Conservation (phyloP, 1,140 invertebrate species). For the Hylyphantes graminicola region DNA sequence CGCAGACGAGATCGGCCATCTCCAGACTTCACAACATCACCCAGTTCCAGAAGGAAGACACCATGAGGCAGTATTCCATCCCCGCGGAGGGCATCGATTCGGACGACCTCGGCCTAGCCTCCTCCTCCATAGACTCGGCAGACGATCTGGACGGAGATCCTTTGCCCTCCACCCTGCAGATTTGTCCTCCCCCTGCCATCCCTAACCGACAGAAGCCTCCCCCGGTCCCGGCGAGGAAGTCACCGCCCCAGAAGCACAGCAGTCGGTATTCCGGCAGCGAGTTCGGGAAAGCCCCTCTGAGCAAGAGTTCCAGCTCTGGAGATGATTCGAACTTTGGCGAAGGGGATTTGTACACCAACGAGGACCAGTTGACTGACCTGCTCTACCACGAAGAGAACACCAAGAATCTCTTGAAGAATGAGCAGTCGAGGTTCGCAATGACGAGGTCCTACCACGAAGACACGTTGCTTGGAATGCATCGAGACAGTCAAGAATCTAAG, state of each 20-base stretch:
- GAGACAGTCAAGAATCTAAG: constrained; percentile 41
- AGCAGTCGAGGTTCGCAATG: constrained; percentile 34
- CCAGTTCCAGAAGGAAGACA: background rate
- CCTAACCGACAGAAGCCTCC: constrained; percentile 54
- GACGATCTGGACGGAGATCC: constrained; percentile 56
- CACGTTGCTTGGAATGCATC: constrained; percentile 15
- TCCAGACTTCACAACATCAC: constrained; percentile 13
- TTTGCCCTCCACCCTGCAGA: constrained; percentile 29
- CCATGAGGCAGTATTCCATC: constrained; percentile 46
- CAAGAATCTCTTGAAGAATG: constrained; percentile 37
- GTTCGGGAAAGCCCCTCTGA: constrained; percentile 17
- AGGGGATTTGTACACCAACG: constrained; percentile 26
- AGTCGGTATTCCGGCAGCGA: constrained; percentile 9
- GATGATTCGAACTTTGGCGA: constrained; percentile 53
- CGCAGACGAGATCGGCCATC: constrained; percentile 24
- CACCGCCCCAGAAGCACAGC: constrained; percentile 27
- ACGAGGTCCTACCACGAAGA: constrained; percentile 46
- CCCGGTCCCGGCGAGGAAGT: constrained; percentile 51
- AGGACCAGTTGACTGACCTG: background rate
- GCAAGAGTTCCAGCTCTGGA: constrained; percentile 47
- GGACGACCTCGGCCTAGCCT: constrained; percentile 48
- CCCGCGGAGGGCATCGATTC: constrained; percentile 33
- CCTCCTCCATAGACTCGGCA: constrained; percentile 52
- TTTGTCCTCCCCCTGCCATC: constrained; percentile 1
- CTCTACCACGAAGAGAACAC: constrained; percentile 12